These are phyloP conservation scores for Tachina grossa DNA, from an alignment of 2,888 invertebrate species.

Conservation along the genomic window DNA sequence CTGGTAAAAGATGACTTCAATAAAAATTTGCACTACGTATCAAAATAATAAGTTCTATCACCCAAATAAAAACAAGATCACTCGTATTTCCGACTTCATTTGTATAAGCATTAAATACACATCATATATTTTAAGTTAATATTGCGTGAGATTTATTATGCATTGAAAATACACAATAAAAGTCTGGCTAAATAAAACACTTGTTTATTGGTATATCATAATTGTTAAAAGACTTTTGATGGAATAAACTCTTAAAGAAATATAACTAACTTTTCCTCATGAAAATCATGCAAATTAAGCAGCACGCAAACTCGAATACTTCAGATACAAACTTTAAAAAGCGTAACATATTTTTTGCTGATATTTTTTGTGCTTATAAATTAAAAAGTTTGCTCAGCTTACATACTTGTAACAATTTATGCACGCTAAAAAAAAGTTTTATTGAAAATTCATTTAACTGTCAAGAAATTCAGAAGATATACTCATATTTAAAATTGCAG, in stretches of 20 bases:
- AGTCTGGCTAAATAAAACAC: conserved; percentile 36
- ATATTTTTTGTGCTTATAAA: conserved; percentile 16
- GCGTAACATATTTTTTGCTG: conserved; percentile 39
- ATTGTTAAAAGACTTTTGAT: conserved; percentile 52
- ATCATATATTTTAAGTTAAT: not conserved
- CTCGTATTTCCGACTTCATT: no score
- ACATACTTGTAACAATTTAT: conserved; percentile 12
- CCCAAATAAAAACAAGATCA: no score
- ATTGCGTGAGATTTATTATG: conserved; percentile 42
- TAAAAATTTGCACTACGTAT: no score
- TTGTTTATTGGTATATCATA: conserved; percentile 59
- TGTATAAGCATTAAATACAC: no score
- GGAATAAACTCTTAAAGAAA: conserved; percentile 33
- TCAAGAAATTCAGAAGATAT: conserved; percentile 56
- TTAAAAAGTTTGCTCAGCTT: conserved; percentile 12
- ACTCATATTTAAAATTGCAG: conserved; percentile 30
- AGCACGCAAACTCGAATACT: conserved; percentile 30
- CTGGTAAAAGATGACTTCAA: no score
- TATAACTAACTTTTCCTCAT: conserved; percentile 43
- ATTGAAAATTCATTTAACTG: conserved; percentile 62
- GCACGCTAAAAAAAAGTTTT: conserved; percentile 26
- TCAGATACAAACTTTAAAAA: conserved; percentile 33
- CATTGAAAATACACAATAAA: conserved; percentile 12
- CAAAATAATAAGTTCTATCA: no score
- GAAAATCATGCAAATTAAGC: conserved; percentile 63